Conservation (phyloP, 2,797 vertebrate species). For the Notamacropus eugenii region DNA sequence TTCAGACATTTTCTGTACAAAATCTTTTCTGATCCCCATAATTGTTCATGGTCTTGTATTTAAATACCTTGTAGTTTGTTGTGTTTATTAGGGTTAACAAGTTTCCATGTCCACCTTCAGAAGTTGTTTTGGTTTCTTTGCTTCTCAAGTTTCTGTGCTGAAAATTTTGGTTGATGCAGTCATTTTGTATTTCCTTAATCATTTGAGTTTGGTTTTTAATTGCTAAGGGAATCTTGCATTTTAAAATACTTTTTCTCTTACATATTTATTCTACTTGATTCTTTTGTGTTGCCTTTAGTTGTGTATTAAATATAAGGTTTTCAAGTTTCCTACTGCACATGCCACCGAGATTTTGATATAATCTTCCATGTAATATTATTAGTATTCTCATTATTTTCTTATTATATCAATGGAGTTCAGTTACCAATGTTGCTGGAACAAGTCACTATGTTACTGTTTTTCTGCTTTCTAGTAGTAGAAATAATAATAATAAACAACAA, state of each 20-base stretch:
- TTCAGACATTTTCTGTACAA: not conserved
- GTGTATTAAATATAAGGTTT: not conserved
- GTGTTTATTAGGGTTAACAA: not conserved
- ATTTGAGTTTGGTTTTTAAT: not conserved
- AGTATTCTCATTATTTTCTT: not conserved
- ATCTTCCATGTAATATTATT: not conserved
- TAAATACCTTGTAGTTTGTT: not conserved
- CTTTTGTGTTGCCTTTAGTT: not conserved
- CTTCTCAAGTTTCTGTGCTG: not conserved
- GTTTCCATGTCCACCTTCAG: not conserved
- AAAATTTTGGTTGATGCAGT: not conserved
- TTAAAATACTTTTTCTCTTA: not conserved
- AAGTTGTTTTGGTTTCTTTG: not conserved
- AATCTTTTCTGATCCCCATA: not conserved
- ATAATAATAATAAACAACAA: not conserved
- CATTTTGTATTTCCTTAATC: not conserved
- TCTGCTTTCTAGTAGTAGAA: not conserved
- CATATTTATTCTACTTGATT: not conserved
- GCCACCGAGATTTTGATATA: no score
- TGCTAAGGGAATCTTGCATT: not conserved
- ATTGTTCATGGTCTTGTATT: not conserved
- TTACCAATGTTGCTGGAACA: not conserved
- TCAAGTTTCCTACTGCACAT: not conserved
- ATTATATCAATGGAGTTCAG: not conserved
- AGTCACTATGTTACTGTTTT: not conserved